Evolutionary conservation across 2,113 vertebrate species (phyloP), one percentile per base, ranked within the genome.

Genomic region (Eurypyga helias): DNA sequence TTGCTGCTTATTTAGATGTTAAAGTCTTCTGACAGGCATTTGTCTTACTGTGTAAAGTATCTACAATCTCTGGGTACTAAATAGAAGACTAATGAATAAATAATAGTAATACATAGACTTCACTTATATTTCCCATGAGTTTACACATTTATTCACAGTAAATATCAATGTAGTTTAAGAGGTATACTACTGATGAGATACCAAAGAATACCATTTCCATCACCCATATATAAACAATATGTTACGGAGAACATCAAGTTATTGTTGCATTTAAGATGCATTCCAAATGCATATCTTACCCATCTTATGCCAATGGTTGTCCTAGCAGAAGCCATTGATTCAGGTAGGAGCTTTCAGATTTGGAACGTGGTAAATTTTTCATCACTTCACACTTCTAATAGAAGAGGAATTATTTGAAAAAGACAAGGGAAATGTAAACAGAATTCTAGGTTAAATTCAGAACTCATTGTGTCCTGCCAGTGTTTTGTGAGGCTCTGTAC

Each of bases 11-110:
- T 64, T 92, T 83, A 89, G 91, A 89, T 76, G 46, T 43, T 92
- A 34, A 83, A 57, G 25, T 52, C 61, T 93, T 93, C 83, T 84
- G 90, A 84, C 65, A 93, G 77, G 57, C 55, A 81, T 93, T 96
- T 90, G 31, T 96, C 72, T 90, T 84, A 34, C 58, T 79, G 19
- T 81, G 33, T 79, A 69, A 94, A 95, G 34, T 49, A 84, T 70
- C 60, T 93, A 49, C 41, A 3, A 2, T 75, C 69, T 79, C 65
- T 84, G 31, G 43, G 24, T 75, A 71, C 85, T 89, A 97, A 95
- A 87, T 9, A 75, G 72, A 78, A 78, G 64, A 67, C 64, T 92
- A 86, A 92, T 89, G 76, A 95, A 95, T 93, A 95, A 95, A 95
- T 79, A 91, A 72, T 52, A 95, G 33, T 71, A 89, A 90, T 72